Base-by-base conservation (phyloP, 1,140 invertebrate genomes). In the Cotesia chilonis region DNA sequence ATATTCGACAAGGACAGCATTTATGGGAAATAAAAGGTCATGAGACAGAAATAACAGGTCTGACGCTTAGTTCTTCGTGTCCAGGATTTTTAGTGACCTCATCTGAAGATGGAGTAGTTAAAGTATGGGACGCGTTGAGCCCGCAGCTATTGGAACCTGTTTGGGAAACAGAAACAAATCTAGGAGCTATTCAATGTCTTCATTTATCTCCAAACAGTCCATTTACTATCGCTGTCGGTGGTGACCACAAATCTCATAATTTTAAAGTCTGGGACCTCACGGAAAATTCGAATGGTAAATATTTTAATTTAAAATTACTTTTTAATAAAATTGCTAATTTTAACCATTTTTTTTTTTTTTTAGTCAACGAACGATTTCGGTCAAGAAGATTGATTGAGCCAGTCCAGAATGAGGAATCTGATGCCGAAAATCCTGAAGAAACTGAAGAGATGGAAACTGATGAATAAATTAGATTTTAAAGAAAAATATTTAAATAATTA, bases 11-110 rank as follows among this genome's bases (percentile, higher is more conserved):
- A 78, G 89, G 88, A 63, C 78, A 92, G 76, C 89, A 92, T 38
- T 72, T 98, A 17, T 97, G 94, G 93, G 90, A 90, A 51, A 79
- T 95, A 2, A 86, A 90, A 72, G 93, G 94, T 4, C 95, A 97
- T 81, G 89, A 91, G 68, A 91, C 95, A 77, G 93, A 95, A 88
- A 90, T 96, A 20, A 94, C 94, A 76, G 93, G 93, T 76, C 83
- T 95, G 37, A 89, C 88, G 64, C 81, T 94, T 41, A 94, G 92
- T 80, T 83, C 89, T 9, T 86, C 89, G 59, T 91, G 92, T 67
- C 90, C 90, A 7, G 92, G 93, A 1, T 85, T 92, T 41, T 86
- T 96, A 79, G 86, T 95, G 4, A 94, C 93, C 1, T 86, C 89
- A 17, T 92, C 93, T 10, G 88, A 89, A 14, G 94, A 96, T 82